Evolutionary conservation across 1,140 invertebrate genomes (phyloP).

Genomic region (Triops cancriformis): DNA sequence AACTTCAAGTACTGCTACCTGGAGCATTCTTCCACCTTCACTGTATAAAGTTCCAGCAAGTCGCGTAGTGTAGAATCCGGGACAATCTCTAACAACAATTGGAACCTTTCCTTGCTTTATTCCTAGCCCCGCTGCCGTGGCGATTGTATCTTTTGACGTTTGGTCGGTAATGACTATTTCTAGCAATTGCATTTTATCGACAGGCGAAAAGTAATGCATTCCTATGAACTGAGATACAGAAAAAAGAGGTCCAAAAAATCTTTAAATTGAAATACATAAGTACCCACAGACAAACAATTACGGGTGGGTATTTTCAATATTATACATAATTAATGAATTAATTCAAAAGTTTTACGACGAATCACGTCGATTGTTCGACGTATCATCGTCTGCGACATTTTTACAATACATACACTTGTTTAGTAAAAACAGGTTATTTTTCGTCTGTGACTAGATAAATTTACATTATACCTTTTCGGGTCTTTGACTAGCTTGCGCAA

Average conservation of each 20-base stretch:
- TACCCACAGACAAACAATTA: no score
- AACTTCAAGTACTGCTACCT: not conserved
- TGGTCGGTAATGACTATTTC: slow-evolving; percentile 11
- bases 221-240: no score
- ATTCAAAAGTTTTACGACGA: no score
- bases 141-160: not conserved
- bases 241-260: no score
- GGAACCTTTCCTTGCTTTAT: not conserved
- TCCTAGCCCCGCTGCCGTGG: not conserved
- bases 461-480: not conserved
- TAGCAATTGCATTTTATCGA: slow-evolving; percentile 19
- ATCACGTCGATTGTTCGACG: no score
- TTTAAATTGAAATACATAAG: no score
- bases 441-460: no score
- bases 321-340: no score
- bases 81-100: slow-evolving; percentile 18
- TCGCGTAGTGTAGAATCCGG: slow-evolving; percentile 9
- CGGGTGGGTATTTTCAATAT: no score
- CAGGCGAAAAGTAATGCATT: slow-evolving; percentile 18
- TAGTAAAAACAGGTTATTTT: no score
- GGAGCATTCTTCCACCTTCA: slow-evolving; percentile 16
- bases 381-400: no score
- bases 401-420: no score
- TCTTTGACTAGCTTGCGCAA: not conserved
- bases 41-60: slow-evolving; percentile 1